Evolutionary conservation across 2,797 vertebrate species (phyloP).

Genomic region (Arrhamphus sclerolepis): DNA sequence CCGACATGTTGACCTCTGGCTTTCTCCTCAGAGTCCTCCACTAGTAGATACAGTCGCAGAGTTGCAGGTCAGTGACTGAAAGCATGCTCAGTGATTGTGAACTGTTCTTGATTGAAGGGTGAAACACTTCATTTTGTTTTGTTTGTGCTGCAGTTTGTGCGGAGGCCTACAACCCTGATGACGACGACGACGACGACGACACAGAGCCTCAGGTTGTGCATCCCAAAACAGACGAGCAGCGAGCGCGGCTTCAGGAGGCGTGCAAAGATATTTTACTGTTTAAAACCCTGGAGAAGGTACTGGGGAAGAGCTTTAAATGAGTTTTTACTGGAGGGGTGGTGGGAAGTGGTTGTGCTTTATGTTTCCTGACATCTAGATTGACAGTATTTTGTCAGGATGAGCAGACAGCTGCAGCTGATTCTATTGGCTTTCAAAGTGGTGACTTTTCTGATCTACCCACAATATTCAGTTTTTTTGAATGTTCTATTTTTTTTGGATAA

Average conservation of each 20-base stretch:
- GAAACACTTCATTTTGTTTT: background rate
- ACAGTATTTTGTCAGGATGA: background rate
- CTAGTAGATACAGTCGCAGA: constrained; percentile 85
- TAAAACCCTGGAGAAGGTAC: constrained; percentile 94
- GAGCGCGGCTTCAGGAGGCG: constrained; percentile 90
- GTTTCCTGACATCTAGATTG: background rate
- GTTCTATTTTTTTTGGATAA: too few relatives aligned
- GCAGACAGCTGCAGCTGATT: background rate
- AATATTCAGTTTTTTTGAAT: too few relatives aligned
- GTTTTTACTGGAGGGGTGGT: background rate
- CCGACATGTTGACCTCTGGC: background rate
- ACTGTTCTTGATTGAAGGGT: background rate
- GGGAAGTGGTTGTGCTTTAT: background rate
- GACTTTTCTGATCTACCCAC: background rate
- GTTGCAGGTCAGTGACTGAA: constrained; percentile 85
- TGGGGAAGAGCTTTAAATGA: background rate
- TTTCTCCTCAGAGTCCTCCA: constrained; percentile 65
- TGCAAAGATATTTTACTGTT: constrained; percentile 94
- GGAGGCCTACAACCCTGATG: constrained; percentile 94
- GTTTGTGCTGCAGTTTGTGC: constrained; percentile 87
- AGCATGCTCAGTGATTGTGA: background rate
- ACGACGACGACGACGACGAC: constrained; percentile 91
- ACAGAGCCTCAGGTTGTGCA: constrained; percentile 86
- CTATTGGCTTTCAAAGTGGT: background rate
- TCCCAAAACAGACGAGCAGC: constrained; percentile 92